phyloP scores from a whole-genome alignment of 2,797 vertebrate species.

The Protosalanx chinensis region DNA sequence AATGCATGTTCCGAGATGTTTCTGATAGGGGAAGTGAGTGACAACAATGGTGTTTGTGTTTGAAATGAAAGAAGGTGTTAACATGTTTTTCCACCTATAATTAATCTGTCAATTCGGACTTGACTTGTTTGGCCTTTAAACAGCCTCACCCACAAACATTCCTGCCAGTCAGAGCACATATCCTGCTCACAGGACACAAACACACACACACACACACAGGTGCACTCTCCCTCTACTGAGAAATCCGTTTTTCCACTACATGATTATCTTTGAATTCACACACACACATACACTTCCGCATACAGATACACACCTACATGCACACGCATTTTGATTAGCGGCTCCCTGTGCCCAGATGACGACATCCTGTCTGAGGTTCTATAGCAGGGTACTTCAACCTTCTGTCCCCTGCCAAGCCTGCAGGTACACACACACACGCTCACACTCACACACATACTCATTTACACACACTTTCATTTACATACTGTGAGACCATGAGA shows the following conservation, averaged over 20 bases:
- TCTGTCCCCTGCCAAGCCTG: constrained; percentile 56
- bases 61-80: background rate
- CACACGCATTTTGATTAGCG: background rate
- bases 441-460: background rate
- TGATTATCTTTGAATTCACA: background rate
- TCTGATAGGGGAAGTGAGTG: background rate
- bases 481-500: background rate
- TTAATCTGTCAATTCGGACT: too few species aligned
- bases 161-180: background rate
- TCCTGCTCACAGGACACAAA: background rate
- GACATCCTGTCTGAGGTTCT: constrained; percentile 63
- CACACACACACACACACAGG: background rate
- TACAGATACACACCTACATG: background rate
- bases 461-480: background rate
- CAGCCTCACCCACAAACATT: background rate
- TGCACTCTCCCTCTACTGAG: background rate
- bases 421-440: constrained; percentile 43
- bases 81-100: too few species aligned
- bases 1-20: background rate
- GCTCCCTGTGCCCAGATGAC: constrained; percentile 37
- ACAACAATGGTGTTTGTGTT: background rate
- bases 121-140: too few species aligned
- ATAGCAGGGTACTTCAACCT: constrained; percentile 57
- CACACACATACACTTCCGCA: background rate
- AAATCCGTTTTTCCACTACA: too few species aligned